Evolutionary conservation across 1,140 invertebrate genomes (phyloP), one percentile per base, ranked within the genome.

Genomic region (Augochlora pura): DNA sequence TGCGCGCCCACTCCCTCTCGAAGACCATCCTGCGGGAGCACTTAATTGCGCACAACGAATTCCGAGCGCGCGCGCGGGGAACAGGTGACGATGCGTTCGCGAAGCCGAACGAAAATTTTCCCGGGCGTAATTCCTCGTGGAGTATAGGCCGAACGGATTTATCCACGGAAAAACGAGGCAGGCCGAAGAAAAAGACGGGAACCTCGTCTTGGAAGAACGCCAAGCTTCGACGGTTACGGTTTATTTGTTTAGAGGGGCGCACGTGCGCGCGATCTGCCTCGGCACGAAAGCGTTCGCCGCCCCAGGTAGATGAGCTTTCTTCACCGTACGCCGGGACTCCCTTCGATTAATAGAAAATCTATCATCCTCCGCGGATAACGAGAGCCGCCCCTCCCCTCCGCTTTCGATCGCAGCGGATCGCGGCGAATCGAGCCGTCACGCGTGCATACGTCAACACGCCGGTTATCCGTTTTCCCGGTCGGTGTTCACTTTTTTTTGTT

Each of bases 1-100:
- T 80, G 75, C 32, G 42, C 14, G 42, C 42, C 82, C 78, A 83
- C 67, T 68, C 71, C 78, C 84, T 39, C 72, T 67, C 79, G 81
- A 42, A 77, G 67, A 79, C 72, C 42, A 62, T 86, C 49, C 85
- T 66, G 83, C 83, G 73, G 80, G 73, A 32, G 68, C 77, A 62
- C 46, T 82, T 86, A 86, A 86, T 86, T 82, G 84, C 81, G 63
- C 83, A 83, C 72, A 83, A 86, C 84, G 71, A 70, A 73, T 54
- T 46, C 39, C 80, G 80, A 82, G 83, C 65, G 69, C 69, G 65
- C 14, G 10, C 42, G 10, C 14, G 10, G 42, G 10, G 42, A 46
- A 46, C 42, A 46, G 42, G 42, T 46, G 42, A 46, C 42, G 42
- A 46, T 46, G 14, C 42, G 42, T 12, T 46, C 42, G 42, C 10